Conservation (phyloP, 2,113 vertebrate genomes). For the Sitta europaea region DNA sequence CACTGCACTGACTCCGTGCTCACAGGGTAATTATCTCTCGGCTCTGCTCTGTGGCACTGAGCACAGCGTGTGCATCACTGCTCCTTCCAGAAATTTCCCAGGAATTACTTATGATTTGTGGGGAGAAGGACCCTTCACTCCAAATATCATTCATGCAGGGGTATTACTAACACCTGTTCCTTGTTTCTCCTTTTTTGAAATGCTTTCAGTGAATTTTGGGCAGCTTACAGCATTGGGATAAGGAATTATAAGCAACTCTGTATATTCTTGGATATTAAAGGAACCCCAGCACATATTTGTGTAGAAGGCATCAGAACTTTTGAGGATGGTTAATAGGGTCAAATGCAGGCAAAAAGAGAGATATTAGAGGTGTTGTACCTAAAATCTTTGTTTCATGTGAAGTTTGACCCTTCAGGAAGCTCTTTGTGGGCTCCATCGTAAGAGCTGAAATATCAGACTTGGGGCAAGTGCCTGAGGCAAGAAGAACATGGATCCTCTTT, state of each 20-base stretch:
- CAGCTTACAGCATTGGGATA: not conserved
- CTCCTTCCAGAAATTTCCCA: not conserved
- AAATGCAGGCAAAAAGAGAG: not conserved
- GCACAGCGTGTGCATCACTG: not conserved
- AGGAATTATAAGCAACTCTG: not conserved
- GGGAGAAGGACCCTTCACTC: not conserved
- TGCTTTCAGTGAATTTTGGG: not conserved
- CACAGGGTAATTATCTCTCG: constrained; percentile 6
- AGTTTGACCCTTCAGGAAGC: not conserved
- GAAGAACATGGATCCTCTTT: not conserved
- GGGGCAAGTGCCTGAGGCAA: not conserved
- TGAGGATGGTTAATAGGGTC: not conserved
- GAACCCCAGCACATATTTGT: not conserved
- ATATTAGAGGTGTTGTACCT: not conserved
- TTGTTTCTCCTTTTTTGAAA: not conserved
- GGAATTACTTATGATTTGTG: not conserved
- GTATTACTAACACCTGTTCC: not conserved
- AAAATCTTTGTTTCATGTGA: not conserved
- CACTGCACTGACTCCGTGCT: not conserved
- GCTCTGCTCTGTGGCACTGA: not conserved
- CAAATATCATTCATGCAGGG: not conserved
- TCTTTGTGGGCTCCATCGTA: not conserved
- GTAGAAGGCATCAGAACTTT: not conserved
- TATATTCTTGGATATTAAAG: not conserved
- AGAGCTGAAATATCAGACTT: not conserved